These are phyloP conservation scores for Amphimedon queenslandica DNA, from an alignment of 37 sponge, comb jelly and placozoan species.

Conservation along the genomic window DNA sequence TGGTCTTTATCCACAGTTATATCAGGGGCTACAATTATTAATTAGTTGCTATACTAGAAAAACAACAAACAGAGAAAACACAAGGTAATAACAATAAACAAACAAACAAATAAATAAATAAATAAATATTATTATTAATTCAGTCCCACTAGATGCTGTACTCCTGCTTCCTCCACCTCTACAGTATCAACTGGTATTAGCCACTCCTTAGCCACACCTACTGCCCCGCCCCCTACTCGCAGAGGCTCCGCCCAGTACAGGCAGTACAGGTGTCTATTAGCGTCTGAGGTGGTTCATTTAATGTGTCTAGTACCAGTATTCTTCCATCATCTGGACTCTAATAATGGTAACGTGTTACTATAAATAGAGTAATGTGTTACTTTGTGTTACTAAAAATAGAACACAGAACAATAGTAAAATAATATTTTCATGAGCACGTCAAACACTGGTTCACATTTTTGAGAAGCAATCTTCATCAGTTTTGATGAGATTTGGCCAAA, in stretches of 20 bases:
- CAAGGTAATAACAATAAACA: too few species aligned
- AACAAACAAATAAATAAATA: too few species aligned
- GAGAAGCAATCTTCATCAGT: too few species aligned
- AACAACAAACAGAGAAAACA: not conserved
- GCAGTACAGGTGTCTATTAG: constrained; percentile 28
- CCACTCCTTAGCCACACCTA: not conserved
- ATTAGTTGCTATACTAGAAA: constrained; percentile 16
- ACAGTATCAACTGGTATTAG: not conserved
- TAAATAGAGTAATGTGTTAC: too few species aligned
- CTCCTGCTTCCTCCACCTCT: not conserved
- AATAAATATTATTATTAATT: not conserved
- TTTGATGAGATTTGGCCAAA: too few species aligned
- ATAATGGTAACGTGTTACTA: too few species aligned
- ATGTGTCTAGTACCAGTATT: constrained; percentile 65
- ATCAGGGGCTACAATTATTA: constrained; percentile 10
- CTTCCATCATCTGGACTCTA: constrained; percentile 32
- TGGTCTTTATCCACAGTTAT: constrained; percentile 32
- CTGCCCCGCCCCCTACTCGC: not conserved
- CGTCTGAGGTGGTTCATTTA: constrained; percentile 63
- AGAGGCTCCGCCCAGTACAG: not conserved
- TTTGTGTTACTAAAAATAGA: not conserved
- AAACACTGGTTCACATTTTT: not conserved
- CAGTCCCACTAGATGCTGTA: not conserved
- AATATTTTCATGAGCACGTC: not conserved
- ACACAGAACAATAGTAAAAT: not conserved